phyloP scores from a whole-genome alignment of 2,888 invertebrate genomes.

The Meghimatium bilineatum region DNA sequence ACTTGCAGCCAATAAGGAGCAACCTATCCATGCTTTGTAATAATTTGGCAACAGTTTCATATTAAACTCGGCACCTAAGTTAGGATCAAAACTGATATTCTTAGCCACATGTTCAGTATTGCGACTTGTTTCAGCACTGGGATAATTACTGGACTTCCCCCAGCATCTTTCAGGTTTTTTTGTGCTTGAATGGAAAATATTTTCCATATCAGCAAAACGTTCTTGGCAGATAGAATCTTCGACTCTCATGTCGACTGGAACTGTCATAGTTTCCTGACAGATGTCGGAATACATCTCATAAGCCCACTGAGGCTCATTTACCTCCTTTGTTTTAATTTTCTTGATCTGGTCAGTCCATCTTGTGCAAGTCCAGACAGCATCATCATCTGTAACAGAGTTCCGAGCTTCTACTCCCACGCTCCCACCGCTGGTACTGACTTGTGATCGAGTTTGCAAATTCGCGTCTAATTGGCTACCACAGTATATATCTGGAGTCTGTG shows the following conservation, averaged over 20 bases:
- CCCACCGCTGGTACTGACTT: not conserved
- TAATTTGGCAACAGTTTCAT: no score
- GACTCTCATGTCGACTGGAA: no score
- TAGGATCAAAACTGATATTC: not conserved
- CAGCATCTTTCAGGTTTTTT: not conserved
- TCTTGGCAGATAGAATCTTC: not conserved
- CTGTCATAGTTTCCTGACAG: not conserved
- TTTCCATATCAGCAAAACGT: no score
- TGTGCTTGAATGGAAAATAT: no score
- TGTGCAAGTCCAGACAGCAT: slow-evolving; percentile 16
- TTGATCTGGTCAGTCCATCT: not conserved
- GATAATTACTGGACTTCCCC: not conserved
- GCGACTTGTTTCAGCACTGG: no score
- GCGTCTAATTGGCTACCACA: not conserved
- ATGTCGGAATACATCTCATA: slow-evolving; percentile 19
- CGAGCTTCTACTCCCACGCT: not conserved
- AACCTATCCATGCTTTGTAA: no score
- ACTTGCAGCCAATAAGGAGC: no score
- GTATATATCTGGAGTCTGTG: no score
- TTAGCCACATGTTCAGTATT: no score
- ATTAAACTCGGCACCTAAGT: no score
- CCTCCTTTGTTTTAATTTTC: not conserved
- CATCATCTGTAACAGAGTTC: not conserved
- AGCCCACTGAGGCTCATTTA: not conserved
- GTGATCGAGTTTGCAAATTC: no score